Percentiles rank a stretch among this genome's conserved stretches.
Evolutionary conservation across 2,113 vertebrate genomes (phyloP).

Genomic region (Rafetus swinhoei): DNA sequence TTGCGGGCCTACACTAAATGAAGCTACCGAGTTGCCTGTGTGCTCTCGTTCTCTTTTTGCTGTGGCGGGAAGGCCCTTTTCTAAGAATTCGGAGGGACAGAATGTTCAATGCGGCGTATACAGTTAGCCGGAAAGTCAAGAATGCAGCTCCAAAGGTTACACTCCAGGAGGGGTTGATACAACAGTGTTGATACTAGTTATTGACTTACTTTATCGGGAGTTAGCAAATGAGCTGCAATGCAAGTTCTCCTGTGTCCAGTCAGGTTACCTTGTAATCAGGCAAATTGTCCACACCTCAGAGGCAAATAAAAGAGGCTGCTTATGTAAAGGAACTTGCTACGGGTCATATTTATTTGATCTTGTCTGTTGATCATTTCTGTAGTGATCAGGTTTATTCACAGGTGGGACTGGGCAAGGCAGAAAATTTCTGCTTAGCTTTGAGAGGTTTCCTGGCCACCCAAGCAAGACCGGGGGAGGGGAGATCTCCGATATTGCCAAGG

Average conservation of each 20-base stretch:
- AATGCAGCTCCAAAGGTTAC: conserved; percentile 20
- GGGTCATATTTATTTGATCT: background rate
- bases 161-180: conserved; percentile 21
- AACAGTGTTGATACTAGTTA: conserved; percentile 21
- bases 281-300: conserved; percentile 21
- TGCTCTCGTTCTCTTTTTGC: background rate
- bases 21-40: background rate
- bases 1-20: accelerated
- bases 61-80: background rate
- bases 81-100: background rate
- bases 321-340: conserved; percentile 36
- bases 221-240: conserved; percentile 39
- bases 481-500: background rate
- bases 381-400: accelerated
- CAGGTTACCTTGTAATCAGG: conserved; percentile 41
- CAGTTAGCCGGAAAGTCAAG: background rate
- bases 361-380: conserved; percentile 27
- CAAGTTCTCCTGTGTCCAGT: conserved; percentile 39
- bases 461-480: background rate
- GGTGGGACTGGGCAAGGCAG: background rate
- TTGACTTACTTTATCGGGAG: conserved; percentile 64
- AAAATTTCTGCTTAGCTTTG: background rate
- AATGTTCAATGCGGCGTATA: background rate
- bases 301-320: conserved; percentile 34
- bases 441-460: background rate